Evolutionary conservation across 2,888 invertebrate genomes (phyloP).

Genomic region (Capitulum mitella): DNA sequence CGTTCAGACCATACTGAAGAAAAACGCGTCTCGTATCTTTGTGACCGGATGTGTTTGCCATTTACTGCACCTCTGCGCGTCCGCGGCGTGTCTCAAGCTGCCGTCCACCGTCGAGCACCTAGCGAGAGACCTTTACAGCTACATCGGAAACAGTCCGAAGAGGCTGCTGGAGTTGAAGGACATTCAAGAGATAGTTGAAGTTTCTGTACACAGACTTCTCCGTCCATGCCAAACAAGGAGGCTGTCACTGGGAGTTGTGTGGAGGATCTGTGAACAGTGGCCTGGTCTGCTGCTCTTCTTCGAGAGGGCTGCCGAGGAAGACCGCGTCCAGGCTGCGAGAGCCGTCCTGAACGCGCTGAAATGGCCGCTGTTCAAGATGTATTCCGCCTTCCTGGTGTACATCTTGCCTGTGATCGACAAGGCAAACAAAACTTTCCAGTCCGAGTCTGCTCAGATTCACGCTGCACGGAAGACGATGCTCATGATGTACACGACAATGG

Average conservation of each 20-base stretch:
- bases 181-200: background rate
- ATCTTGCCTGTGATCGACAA: background rate
- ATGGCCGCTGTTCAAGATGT: background rate
- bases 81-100: background rate
- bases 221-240: background rate
- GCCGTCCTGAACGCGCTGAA: background rate
- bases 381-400: background rate
- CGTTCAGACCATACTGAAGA: background rate
- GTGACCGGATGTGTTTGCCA: background rate
- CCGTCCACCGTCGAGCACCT: background rate
- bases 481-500: background rate
- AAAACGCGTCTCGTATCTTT: background rate
- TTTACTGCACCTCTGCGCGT: background rate
- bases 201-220: too few relatives aligned
- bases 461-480: background rate
- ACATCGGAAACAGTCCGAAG: constrained; percentile 12
- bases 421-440: background rate
- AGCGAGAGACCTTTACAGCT: background rate
- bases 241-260: background rate
- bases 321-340: background rate
- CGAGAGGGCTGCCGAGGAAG: background rate
- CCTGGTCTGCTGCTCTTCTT: background rate
- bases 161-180: background rate
- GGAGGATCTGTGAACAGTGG: background rate
- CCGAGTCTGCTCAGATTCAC: background rate